Evolutionary conservation across 2,888 invertebrate species (phyloP).

Genomic region (Habroteleia sp.): DNA sequence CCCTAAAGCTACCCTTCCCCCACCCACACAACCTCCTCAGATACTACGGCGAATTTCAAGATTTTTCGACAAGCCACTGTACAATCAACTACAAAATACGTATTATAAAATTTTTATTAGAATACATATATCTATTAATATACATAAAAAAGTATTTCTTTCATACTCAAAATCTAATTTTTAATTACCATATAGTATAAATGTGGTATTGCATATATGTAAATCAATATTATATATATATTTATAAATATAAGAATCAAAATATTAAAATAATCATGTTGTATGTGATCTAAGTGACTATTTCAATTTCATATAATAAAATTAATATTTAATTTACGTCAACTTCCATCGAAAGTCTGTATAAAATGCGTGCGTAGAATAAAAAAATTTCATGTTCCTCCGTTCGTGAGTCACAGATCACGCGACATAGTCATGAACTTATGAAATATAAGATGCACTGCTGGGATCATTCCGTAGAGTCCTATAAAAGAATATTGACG

Average conservation of each 20-base stretch:
- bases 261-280: no score
- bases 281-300: no score
- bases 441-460: conserved; percentile 61
- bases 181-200: no score
- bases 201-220: no score
- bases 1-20: no score
- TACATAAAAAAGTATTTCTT: no score
- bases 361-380: conserved; percentile 50
- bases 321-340: conserved; percentile 45
- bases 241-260: neutral
- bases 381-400: conserved; percentile 43
- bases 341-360: conserved; percentile 40
- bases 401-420: conserved; percentile 40
- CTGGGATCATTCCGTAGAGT: conserved; percentile 58
- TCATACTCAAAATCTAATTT: no score
- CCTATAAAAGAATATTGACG: conserved; percentile 63
- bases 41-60: conserved; percentile 74
- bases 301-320: conserved; percentile 24
- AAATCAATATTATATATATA: no score
- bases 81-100: conserved; percentile 61
- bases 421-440: conserved; percentile 56
- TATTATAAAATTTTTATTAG: neutral
- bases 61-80: conserved; percentile 66
- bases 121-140: no score
- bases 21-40: conserved; percentile 59